A percentile compares a stretch with the other conserved stretches of the same genome.
Evolutionary conservation across 2,888 invertebrate species (phyloP).

Genomic region (Drosophila meridiana): DNA sequence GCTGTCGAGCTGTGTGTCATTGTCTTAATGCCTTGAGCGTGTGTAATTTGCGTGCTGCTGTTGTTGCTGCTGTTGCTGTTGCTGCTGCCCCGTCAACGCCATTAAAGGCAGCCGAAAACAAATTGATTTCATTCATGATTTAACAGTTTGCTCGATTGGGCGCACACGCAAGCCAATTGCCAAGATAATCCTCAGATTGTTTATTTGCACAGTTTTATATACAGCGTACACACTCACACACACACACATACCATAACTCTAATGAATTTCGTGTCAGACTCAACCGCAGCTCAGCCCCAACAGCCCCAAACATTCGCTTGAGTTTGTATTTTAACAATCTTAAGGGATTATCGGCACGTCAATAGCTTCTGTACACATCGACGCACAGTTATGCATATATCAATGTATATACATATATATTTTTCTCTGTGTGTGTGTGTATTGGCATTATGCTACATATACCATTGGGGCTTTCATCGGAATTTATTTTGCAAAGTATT

Average conservation of each 20-base stretch:
- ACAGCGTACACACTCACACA: slow-evolving; percentile 13
- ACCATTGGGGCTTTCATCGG: slow-evolving; percentile 27
- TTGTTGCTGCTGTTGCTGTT: slow-evolving; percentile 7
- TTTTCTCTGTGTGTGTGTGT: neutral
- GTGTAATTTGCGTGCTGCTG: slow-evolving; percentile 48
- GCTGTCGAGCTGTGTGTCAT: slow-evolving; percentile 54
- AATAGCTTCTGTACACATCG: slow-evolving; percentile 36
- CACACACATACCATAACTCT: slow-evolving; percentile 26
- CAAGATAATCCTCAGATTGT: slow-evolving; percentile 45
- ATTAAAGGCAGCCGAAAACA: slow-evolving; percentile 53
- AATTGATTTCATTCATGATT: slow-evolving; percentile 76
- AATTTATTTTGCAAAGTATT: slow-evolving; percentile 42
- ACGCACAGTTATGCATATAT: neutral
- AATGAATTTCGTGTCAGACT: slow-evolving; percentile 59
- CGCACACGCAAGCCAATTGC: slow-evolving; percentile 73
- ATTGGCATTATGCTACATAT: slow-evolving; percentile 8
- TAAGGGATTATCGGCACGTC: slow-evolving; percentile 70
- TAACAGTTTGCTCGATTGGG: slow-evolving; percentile 63
- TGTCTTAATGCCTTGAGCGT: slow-evolving; percentile 55
- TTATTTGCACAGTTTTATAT: slow-evolving; percentile 57
- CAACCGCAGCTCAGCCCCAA: slow-evolving; percentile 26
- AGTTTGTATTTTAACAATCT: slow-evolving; percentile 54
- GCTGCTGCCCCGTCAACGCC: slow-evolving; percentile 33
- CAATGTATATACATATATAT: neutral
- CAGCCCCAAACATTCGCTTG: neutral